Conservation (phyloP, 2,888 invertebrate species). For the Hybos culiciformis region DNA sequence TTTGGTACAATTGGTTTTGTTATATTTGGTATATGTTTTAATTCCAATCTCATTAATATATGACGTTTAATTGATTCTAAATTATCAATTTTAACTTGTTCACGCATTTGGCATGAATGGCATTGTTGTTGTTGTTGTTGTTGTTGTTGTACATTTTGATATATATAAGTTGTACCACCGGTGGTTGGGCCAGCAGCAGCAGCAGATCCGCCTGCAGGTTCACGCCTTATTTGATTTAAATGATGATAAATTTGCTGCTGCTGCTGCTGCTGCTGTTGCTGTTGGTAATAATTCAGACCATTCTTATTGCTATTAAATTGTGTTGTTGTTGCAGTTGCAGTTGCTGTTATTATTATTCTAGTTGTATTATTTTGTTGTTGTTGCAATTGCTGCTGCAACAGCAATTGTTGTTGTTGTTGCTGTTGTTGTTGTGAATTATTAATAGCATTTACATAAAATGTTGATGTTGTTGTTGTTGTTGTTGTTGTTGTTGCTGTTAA, state of each 20-base stretch:
- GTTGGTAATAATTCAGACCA: not conserved
- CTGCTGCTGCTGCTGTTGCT: conserved; percentile 12
- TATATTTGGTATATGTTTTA: conserved; percentile 49
- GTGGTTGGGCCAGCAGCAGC: not conserved
- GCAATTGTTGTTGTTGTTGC: not conserved
- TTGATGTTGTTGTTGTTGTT: conserved; percentile 2
- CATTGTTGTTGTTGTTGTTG: conserved; percentile 23
- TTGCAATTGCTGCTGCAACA: not conserved
- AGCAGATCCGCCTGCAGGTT: conserved; percentile 2
- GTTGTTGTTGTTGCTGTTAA: not conserved
- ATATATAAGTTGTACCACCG: not conserved
- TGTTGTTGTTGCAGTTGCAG: not conserved
- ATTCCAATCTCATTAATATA: conserved; percentile 47
- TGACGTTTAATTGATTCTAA: conserved; percentile 50
- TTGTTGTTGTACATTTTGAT: not conserved
- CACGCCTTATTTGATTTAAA: conserved; percentile 19
- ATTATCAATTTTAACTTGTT: conserved; percentile 45
- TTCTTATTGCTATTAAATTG: not conserved
- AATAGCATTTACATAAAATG: conserved; percentile 1
- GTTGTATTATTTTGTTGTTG: not conserved
- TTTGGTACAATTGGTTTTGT: conserved; percentile 46
- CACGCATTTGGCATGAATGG: conserved; percentile 42
- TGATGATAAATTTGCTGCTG: conserved; percentile 20
- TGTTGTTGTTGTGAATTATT: not conserved
- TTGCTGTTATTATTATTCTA: not conserved